A percentile compares a stretch with the other conserved stretches of the same genome.
phyloP scores from a whole-genome alignment of 1,140 invertebrate species.

The Caerostris extrusa region DNA sequence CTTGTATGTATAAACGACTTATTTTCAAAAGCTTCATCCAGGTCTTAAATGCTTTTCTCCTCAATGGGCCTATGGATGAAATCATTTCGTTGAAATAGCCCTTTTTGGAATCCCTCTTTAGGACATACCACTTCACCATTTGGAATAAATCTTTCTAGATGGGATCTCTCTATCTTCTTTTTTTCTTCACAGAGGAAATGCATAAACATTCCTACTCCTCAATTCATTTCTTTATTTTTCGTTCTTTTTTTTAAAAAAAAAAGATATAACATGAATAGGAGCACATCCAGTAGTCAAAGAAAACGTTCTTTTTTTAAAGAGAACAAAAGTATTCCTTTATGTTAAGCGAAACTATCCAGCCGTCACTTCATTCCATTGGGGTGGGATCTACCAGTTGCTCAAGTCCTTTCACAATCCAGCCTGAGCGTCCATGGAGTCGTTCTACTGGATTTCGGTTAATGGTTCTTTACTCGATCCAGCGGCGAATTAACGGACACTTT shows the following conservation, averaged over 20 bases:
- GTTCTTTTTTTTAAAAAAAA: too few species aligned
- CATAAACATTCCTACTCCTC: neutral
- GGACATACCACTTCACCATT: neutral
- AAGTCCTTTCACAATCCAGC: neutral
- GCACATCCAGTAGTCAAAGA: neutral
- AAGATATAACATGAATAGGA: neutral
- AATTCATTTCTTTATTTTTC: neutral
- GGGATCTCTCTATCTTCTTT: neutral
- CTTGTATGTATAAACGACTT: neutral
- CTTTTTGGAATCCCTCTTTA: neutral
- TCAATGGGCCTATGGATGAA: neutral
- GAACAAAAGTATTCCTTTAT: slow-evolving; percentile 48
- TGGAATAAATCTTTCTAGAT: neutral
- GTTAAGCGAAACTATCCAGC: slow-evolving; percentile 4
- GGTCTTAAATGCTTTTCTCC: neutral
- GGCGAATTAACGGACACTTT: slow-evolving; percentile 67
- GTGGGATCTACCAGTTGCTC: slow-evolving; percentile 47
- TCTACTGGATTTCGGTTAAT: slow-evolving; percentile 47
- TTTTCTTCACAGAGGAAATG: neutral
- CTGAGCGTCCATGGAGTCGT: neutral
- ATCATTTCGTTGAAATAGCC: neutral
- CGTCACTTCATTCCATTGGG: neutral
- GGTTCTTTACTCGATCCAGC: slow-evolving; percentile 44
- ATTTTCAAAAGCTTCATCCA: neutral
- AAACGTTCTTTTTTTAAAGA: neutral